Evolutionary conservation across 2,888 invertebrate genomes (phyloP).

Genomic region (Acanthosepion pharaonis): DNA sequence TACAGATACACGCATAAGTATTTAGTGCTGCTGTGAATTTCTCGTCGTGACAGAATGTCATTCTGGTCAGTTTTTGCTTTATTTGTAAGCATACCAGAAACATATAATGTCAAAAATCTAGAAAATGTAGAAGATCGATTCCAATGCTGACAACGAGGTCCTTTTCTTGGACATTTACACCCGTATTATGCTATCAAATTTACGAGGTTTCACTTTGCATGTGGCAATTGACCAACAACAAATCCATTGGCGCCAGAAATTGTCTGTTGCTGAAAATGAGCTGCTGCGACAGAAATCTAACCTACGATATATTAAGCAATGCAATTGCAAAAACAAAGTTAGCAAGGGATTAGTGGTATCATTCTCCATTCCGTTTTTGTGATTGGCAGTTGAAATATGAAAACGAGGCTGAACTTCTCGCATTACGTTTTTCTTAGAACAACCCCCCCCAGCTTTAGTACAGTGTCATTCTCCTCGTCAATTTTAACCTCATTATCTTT

Average conservation of each 20-base stretch:
- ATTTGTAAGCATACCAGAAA: too few relatives aligned
- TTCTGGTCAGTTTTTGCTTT: too few relatives aligned
- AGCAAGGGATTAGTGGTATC: neutral
- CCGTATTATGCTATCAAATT: neutral
- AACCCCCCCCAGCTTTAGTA: neutral
- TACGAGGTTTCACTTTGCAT: neutral
- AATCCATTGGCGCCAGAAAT: neutral
- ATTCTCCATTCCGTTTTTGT: neutral
- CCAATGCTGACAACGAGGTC: neutral
- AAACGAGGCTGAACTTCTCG: neutral
- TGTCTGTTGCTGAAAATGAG: neutral
- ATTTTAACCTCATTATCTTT: neutral
- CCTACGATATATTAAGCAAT: neutral
- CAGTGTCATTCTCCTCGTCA: neutral
- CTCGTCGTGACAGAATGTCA: too few relatives aligned
- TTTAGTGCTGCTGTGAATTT: too few relatives aligned
- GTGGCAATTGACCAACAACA: neutral
- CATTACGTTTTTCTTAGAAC: neutral
- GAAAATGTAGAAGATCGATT: neutral
- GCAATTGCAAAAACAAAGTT: neutral
- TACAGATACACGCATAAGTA: too few relatives aligned
- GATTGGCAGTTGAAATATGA: neutral
- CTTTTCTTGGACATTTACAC: neutral
- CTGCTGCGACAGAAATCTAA: too few relatives aligned
- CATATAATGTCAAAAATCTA: accelerated